Base-by-base conservation (phyloP, 37 sponge, comb jelly and placozoan genomes). In the Diacarnus erythraeanus region DNA sequence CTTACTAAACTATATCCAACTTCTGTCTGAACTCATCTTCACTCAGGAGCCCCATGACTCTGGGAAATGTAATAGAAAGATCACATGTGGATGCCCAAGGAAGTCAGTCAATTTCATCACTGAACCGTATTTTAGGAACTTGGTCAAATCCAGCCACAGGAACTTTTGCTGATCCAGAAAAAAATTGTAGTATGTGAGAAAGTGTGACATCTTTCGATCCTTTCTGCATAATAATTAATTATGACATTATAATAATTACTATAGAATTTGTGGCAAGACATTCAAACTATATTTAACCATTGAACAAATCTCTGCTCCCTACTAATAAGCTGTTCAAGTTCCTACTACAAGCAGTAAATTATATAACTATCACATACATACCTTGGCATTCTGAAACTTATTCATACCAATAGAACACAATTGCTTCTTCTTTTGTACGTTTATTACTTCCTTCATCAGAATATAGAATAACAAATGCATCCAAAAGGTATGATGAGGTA, bases 341-440 rank as follows among this genome's bases (percentile, higher is more conserved):
- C n/a, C n/a, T n/a, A n/a, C n/a, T n/a, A n/a, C n/a, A n/a, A n/a
- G n/a, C n/a, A n/a, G n/a, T n/a, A n/a, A n/a, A n/a, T n/a, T n/a
- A n/a, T 64, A 9, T 22, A 23, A 22, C 29, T 23, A 64, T 9
- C 10, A 64, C 15, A 23, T 3, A 15, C 20, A 34, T 76, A 76
- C 76, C 76, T 20, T 2, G 20, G 31, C 76, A 78, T 3, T 64
- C 68, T 6, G 5, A 30, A 10, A 78, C 56, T 47, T 67, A 79
- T 18, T 79, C 80, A 25, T 22, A 33, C 80, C 80, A 79, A 29
- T 23, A 43, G 17, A 42, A n/a, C 22, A 79, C 44, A 3, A 78
- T 37, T 30, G 79, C 79, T 65, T 78, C 79, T 29, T 78, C 79
- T n/a, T 21, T 17, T 25, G 80, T 79, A 38, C 57, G 80, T 20